Base-by-base conservation (phyloP, 2,113 vertebrate genomes). In the Elephantulus edwardii region DNA sequence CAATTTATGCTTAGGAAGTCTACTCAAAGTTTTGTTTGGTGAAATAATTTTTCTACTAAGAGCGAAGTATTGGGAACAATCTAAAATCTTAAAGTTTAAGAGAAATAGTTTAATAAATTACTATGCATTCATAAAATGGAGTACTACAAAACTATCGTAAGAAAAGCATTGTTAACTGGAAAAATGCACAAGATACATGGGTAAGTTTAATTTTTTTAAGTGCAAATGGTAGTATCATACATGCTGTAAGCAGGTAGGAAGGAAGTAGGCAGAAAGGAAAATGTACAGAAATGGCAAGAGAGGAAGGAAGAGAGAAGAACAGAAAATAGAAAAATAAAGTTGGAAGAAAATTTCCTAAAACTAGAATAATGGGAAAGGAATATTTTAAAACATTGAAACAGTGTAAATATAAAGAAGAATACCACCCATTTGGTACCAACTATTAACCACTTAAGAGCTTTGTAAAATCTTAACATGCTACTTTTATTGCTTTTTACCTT, bases 311-410 rank as follows among this genome's bases (percentile, higher is more conserved):
- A 62, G 3, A 52, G 35, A 52, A 35, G 30, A 42, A 4, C 14
- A 62, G 0, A 44, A n/a, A 4, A 33, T 35, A 66, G 1, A 62
- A 62, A 33, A 62, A 28, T 62, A 62, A 62, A 62, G 33, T 11
- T 26, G 28, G 58, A 62, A 62, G 33, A 62, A 62, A 62, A 56
- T 56, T 56, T 56, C 19, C 54, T 56, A 13, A 78, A 72, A 26
- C 26, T 42, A 1, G 8, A 89, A 60, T 79, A 26, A 62, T 40
- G 28, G 26, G 9, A 48, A 2, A 28, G 38, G 13, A 74, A 72
- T 16, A 60, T 22, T 81, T 84, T 85, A 52, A 42, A 77, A 86
- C 77, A 78, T 76, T 78, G 62, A 86, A 78, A 46, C 76, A 83
- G 30, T 66, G 82, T 82, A 78, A 89, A 40, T 62, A 44, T 86